Evolutionary conservation across 2,888 invertebrate genomes (phyloP).

Genomic region (Ornithoptera alexandrae): DNA sequence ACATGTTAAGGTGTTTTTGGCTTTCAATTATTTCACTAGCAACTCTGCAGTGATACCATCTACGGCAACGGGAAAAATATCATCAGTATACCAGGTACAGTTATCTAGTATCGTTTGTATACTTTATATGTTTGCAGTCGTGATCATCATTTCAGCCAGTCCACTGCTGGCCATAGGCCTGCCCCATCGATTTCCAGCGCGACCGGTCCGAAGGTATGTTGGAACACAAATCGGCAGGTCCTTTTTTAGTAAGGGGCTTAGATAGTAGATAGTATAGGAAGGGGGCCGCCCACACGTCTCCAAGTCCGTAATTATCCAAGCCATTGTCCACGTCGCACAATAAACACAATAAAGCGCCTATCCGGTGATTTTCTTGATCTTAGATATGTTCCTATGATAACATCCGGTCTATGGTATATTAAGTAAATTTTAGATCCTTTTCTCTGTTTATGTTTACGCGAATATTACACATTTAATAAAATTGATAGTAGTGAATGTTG

Average conservation of each 20-base stretch:
- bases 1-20: too few relatives aligned
- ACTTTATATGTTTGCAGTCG: too few relatives aligned
- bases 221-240: conserved; percentile 29
- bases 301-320: conserved; percentile 34
- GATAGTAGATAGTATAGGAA: conserved; percentile 51
- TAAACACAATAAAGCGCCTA: conserved; percentile 34
- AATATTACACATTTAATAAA: too few relatives aligned
- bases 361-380: conserved; percentile 20
- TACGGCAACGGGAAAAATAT: too few relatives aligned
- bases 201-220: not conserved
- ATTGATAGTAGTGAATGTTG: too few relatives aligned
- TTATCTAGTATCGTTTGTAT: too few relatives aligned
- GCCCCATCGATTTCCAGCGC: too few relatives aligned
- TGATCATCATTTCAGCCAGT: too few relatives aligned
- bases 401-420: not conserved
- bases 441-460: not conserved
- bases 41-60: too few relatives aligned
- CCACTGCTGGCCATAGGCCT: too few relatives aligned
- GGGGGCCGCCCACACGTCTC: conserved; percentile 30
- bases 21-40: too few relatives aligned
- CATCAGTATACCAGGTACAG: too few relatives aligned
- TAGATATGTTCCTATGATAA: conserved; percentile 23
- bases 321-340: conserved; percentile 41
- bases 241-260: conserved; percentile 50
- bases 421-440: not conserved